Percentiles rank a stretch among this genome's conserved stretches.
Conservation (phyloP, 2,888 invertebrate genomes). For the Abrostola triplasia region DNA sequence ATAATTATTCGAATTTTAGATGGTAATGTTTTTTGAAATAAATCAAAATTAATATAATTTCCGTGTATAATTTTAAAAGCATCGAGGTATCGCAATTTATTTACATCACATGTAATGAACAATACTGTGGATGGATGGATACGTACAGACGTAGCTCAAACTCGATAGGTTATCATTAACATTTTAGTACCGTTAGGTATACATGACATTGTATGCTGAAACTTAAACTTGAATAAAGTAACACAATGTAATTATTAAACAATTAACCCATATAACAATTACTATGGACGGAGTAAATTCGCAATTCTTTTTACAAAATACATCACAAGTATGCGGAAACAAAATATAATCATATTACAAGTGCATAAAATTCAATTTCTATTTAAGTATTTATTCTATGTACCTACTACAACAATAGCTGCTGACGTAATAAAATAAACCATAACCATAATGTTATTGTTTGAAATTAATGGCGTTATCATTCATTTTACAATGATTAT, state of each 20-base stretch:
- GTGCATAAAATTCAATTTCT: constrained; percentile 10
- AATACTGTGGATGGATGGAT: constrained; percentile 68
- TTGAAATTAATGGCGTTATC: constrained; percentile 10
- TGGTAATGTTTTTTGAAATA: constrained; percentile 32
- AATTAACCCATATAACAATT: constrained; percentile 50
- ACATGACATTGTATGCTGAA: constrained; percentile 18
- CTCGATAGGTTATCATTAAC: constrained; percentile 54
- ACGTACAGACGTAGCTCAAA: constrained; percentile 47
- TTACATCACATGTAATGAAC: constrained; percentile 67
- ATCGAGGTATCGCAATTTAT: constrained; percentile 72
- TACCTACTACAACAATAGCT: background rate
- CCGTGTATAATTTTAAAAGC: constrained; percentile 59
- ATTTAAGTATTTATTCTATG: constrained; percentile 3
- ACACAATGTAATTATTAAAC: constrained; percentile 43
- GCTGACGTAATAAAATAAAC: background rate
- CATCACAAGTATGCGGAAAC: constrained; percentile 64
- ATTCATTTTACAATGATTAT: constrained; percentile 11
- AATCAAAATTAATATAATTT: constrained; percentile 33
- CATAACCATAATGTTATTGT: background rate
- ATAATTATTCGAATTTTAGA: constrained; percentile 18
- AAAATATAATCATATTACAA: constrained; percentile 3
- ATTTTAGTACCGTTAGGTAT: constrained; percentile 32
- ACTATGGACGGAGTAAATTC: constrained; percentile 82
- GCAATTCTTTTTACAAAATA: constrained; percentile 66
- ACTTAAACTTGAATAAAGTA: constrained; percentile 19